phyloP scores from a whole-genome alignment of 2,888 invertebrate genomes.

The Melangyna quadrimaculata region DNA sequence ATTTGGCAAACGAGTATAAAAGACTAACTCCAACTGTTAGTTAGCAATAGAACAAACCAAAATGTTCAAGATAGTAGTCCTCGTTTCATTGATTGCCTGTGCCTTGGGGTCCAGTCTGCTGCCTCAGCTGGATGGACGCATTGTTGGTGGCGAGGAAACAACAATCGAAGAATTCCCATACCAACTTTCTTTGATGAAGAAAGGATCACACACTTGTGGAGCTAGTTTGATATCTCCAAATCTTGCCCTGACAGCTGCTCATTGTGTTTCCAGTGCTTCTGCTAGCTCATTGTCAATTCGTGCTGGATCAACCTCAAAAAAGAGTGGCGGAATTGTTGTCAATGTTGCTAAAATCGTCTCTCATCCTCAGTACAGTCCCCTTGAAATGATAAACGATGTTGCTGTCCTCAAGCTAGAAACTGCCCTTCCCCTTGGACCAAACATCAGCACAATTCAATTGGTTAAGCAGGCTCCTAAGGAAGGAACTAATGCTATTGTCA shows the following conservation, averaged over 20 bases:
- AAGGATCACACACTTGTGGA: constrained; percentile 82
- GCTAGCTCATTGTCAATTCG: constrained; percentile 77
- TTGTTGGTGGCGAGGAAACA: constrained; percentile 70
- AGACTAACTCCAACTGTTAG: not conserved
- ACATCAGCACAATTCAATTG: constrained; percentile 80
- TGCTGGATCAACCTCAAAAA: constrained; percentile 82
- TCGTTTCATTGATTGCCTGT: constrained; percentile 73
- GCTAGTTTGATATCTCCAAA: constrained; percentile 80
- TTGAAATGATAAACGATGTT: constrained; percentile 82
- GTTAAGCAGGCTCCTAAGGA: constrained; percentile 74
- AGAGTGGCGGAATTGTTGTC: constrained; percentile 73
- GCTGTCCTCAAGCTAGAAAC: constrained; percentile 82
- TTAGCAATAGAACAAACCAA: constrained; percentile 34
- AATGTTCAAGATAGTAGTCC: constrained; percentile 74
- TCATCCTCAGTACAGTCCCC: constrained; percentile 81
- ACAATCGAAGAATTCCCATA: constrained; percentile 60
- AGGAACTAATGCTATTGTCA: constrained; percentile 71
- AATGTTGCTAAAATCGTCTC: constrained; percentile 69
- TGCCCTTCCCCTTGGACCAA: constrained; percentile 79
- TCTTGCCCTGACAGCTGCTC: constrained; percentile 82
- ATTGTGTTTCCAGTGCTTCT: constrained; percentile 79
- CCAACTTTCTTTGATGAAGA: constrained; percentile 62
- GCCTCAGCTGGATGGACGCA: constrained; percentile 61
- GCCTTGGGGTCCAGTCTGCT: constrained; percentile 72
- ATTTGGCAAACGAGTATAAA: not conserved